A percentile compares a stretch with the other conserved stretches of the same genome.
Conservation (phyloP, 2,113 vertebrate species). For the Speoplatyrhinus poulsoni region DNA sequence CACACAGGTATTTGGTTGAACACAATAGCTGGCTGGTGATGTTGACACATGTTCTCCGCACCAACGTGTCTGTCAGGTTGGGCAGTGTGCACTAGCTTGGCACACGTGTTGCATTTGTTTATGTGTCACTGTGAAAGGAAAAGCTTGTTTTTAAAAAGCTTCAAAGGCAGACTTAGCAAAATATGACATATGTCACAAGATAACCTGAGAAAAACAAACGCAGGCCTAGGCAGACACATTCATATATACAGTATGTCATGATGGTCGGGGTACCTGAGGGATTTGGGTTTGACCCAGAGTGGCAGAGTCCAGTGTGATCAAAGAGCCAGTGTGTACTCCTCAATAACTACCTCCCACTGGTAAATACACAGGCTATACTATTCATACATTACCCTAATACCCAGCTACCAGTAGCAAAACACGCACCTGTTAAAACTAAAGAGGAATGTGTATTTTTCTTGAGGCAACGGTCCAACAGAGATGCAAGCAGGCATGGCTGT, state of each 20-base stretch:
- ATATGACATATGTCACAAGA: no score
- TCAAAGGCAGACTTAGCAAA: no score
- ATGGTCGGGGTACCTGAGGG: no score
- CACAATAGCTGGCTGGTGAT: neutral
- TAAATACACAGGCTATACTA: constrained; percentile 27
- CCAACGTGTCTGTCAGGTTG: neutral
- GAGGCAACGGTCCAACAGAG: constrained; percentile 20
- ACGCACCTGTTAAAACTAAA: constrained; percentile 54
- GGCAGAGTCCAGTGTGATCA: constrained; percentile 31
- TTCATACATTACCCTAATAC: constrained; percentile 11
- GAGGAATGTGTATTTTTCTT: constrained; percentile 55
- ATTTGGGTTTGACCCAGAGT: no score
- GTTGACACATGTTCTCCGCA: neutral
- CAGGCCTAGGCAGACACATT: neutral
- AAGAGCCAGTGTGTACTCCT: constrained; percentile 23
- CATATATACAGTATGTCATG: neutral
- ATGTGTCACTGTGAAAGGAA: no score
- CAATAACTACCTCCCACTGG: constrained; percentile 24
- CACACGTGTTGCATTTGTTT: neutral
- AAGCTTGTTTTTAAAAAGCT: no score
- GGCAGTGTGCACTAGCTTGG: neutral
- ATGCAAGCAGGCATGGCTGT: constrained; percentile 10
- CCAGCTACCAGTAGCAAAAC: constrained; percentile 32
- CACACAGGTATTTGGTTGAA: neutral
- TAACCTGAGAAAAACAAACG: no score